Conservation (phyloP, 2,797 vertebrate species). For the Cossypha dichroa region DNA sequence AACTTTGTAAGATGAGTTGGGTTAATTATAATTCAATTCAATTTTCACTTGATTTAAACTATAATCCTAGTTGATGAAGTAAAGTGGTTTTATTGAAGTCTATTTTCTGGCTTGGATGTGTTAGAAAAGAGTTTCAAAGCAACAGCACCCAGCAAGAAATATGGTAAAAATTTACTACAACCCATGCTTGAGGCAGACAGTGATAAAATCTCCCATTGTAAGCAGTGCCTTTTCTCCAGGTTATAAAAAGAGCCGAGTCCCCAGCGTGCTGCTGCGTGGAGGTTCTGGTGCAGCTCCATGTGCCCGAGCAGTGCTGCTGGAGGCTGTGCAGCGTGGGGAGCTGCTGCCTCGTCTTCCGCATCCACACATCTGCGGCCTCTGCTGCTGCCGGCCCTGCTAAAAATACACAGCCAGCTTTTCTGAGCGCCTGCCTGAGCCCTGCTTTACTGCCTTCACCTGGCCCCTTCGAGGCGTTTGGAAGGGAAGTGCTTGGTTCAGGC, state of each 20-base stretch:
- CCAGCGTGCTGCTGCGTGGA: not conserved
- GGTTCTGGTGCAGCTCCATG: accelerated
- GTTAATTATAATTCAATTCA: not conserved
- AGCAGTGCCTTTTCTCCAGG: not conserved
- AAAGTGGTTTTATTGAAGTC: not conserved
- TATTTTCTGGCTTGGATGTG: not conserved
- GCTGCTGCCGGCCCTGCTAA: not conserved
- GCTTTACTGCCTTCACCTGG: not conserved
- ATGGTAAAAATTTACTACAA: not conserved
- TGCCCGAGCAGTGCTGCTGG: not conserved
- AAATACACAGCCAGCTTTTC: not conserved
- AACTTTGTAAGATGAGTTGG: not conserved
- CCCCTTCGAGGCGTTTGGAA: not conserved
- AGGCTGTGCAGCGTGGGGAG: accelerated
- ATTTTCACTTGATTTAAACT: not conserved
- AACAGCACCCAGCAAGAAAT: not conserved
- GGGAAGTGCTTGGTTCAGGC: not conserved
- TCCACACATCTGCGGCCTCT: not conserved
- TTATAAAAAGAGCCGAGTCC: not conserved
- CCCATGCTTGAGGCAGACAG: not conserved
- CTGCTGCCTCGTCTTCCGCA: accelerated
- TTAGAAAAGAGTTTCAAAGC: not conserved
- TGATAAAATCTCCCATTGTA: not conserved
- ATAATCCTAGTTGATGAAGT: not conserved
- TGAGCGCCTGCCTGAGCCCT: accelerated